phyloP scores from a whole-genome alignment of 2,888 invertebrate species.

The Dryobotodes eremita region DNA sequence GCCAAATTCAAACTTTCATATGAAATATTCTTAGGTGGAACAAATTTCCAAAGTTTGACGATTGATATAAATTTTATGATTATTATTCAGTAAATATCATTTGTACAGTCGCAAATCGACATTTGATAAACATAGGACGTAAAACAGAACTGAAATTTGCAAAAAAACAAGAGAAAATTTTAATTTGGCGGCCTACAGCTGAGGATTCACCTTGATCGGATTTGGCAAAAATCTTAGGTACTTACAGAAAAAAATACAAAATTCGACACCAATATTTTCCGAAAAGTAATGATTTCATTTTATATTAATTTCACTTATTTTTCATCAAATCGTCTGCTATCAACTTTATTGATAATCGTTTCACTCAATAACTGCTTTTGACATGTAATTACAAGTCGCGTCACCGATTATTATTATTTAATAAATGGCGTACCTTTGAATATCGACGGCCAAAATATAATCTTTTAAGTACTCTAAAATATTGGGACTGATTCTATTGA shows the following conservation, averaged over 20 bases:
- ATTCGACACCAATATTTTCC: neutral
- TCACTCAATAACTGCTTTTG: constrained; percentile 16
- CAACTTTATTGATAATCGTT: neutral
- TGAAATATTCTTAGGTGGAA: too few species aligned
- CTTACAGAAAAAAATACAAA: neutral
- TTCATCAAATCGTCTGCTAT: constrained; percentile 12
- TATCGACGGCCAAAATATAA: neutral
- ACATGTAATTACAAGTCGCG: constrained; percentile 37
- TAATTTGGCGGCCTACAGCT: too few species aligned
- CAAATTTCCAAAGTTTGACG: neutral
- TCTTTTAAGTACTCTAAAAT: neutral
- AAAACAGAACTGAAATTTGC: too few species aligned
- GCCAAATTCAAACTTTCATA: too few species aligned
- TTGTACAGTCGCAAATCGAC: too few species aligned
- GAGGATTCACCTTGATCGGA: too few species aligned
- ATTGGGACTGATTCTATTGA: neutral
- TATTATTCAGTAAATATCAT: too few species aligned
- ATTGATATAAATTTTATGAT: neutral
- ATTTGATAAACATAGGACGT: too few species aligned
- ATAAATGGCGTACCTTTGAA: neutral
- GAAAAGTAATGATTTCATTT: neutral
- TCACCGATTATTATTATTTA: constrained; percentile 19
- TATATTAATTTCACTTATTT: neutral
- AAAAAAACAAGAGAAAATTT: too few species aligned
- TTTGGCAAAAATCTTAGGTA: neutral